These are phyloP conservation scores for Anser cygnoides DNA, from an alignment of 2,113 vertebrate species.

Conservation along the genomic window DNA sequence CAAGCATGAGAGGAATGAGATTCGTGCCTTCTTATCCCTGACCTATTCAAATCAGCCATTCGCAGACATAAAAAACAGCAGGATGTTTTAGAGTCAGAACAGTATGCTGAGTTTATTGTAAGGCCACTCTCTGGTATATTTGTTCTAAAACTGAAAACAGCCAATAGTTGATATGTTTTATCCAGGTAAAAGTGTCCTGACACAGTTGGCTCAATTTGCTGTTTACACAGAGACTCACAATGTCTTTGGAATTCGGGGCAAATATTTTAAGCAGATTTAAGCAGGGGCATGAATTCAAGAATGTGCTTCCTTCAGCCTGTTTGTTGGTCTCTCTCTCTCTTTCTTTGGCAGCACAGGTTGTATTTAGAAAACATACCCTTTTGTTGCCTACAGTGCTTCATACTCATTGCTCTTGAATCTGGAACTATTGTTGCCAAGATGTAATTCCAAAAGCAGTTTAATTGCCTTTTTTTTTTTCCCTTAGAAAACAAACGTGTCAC, in stretches of 20 bases:
- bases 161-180: background rate
- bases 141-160: background rate
- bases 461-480: background rate
- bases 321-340: background rate
- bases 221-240: background rate
- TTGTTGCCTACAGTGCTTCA: background rate
- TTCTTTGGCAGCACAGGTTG: background rate
- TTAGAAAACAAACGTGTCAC: background rate
- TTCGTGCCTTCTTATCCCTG: background rate
- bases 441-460: background rate
- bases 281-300: background rate
- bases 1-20: background rate
- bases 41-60: background rate
- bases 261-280: background rate
- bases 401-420: background rate
- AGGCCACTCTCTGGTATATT: background rate
- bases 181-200: background rate
- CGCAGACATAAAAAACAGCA: background rate
- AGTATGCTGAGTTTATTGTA: background rate
- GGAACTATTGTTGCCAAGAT: background rate
- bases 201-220: background rate
- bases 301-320: background rate
- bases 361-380: background rate
- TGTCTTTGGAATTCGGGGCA: slow-evolving; percentile 13
- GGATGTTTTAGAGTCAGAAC: accelerated